These are phyloP conservation scores for Aphodius granarius DNA, from an alignment of 2,888 invertebrate species.

Conservation along the genomic window DNA sequence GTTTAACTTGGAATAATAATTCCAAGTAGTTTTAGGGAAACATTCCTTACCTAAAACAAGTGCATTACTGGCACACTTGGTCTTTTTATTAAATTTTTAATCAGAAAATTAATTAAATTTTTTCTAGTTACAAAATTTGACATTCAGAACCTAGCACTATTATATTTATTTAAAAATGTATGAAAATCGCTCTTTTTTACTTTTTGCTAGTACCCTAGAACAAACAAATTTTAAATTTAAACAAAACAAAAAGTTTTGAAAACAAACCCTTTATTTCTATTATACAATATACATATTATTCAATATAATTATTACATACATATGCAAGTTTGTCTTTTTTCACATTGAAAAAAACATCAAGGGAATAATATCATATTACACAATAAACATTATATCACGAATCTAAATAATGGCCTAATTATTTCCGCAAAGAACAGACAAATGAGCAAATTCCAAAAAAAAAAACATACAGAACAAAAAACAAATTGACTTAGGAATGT, in stretches of 20 bases:
- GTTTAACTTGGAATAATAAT: too few species aligned
- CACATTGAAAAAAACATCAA: not conserved
- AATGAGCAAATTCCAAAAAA: not conserved
- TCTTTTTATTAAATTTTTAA: too few species aligned
- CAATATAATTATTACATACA: not conserved
- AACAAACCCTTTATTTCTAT: not conserved
- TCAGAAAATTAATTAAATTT: too few species aligned
- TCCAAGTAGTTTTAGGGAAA: too few species aligned
- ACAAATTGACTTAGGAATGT: slow-evolving; percentile 2
- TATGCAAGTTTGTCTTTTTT: not conserved
- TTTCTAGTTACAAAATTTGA: too few species aligned
- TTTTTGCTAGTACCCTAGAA: too few species aligned
- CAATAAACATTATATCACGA: not conserved
- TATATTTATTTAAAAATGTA: too few species aligned
- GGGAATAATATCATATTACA: not conserved
- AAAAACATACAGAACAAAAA: not conserved
- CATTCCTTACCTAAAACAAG: too few species aligned
- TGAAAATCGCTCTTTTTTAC: not conserved
- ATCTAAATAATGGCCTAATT: not conserved
- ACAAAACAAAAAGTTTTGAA: not conserved
- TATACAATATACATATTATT: not conserved
- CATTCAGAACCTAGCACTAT: not conserved
- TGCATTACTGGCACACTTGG: too few species aligned
- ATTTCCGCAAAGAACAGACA: not conserved
- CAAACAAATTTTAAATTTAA: too few species aligned